Evolutionary conservation across 92 coral and sea anemone species (phyloP), one percentile per base, ranked within the genome.

Genomic region (Blastomussa wellsi): DNA sequence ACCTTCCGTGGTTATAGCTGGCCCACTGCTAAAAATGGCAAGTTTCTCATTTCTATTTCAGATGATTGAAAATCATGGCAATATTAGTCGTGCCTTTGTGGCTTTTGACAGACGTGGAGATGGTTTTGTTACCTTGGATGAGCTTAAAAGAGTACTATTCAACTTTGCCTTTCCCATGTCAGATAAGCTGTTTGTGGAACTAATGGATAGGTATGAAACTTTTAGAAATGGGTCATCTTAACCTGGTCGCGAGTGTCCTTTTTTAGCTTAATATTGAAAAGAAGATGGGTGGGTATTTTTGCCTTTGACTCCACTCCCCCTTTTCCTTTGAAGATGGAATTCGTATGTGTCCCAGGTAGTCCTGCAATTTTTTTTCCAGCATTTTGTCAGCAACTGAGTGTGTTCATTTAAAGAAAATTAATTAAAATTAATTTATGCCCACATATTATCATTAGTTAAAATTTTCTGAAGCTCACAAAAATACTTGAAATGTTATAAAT

Each of bases 91-190:
- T 16, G 98, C 99, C 24, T 92, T 97, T 78, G 95, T 90, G 70
- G 95, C 95, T 8, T 95, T 97, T 81, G 97, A 97, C 70, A 88
- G 90, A 41, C 93, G 96, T 32, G 97, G 97, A 1, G 90, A 86
- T 86, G 99, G 99, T 9, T 97, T 92, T 85, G 97, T 97, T 13
- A 92, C 98, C 35, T 87, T 97, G 22, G 94, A 89, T 67, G 98
- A 95, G 74, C 94, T 97, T 17, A 97, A 97, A 91, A 87, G 95
- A 84, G 95, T 94, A 38, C 72, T 97, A 75, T 87, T 90, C 31
- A 90, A 92, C 85, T 95, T 92, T 82, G 98, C 91, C 41, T 90
- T 95, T 59, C 97, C 98, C 3, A 91, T 95, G 98, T 91, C 99
- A 3, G 97, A 95, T 68, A 89, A 80, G 42, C 74, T 97, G 53